Evolutionary conservation across 2,113 vertebrate genomes (phyloP), one percentile per base, ranked within the genome.

Genomic region (Dascyllus trimaculatus): DNA sequence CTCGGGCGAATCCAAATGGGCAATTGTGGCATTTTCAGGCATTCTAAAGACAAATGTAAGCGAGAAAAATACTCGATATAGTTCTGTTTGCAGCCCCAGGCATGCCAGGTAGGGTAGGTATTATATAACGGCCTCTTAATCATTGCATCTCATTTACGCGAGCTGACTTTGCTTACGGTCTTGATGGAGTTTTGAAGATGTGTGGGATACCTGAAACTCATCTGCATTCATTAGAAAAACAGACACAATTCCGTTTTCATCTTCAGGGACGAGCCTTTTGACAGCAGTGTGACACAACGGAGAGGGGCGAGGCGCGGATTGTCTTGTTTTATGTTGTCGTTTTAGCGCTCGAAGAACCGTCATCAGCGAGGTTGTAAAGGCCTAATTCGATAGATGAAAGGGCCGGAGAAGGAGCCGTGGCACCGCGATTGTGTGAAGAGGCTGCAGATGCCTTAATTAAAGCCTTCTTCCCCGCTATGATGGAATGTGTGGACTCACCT

Each of bases 401-500:
- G 32, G 2, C n/a, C n/a, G 4, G 40, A 65, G 67, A 56, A 32
- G 0, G 43, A n/a, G 46, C 24, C 46, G 45, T 29, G 24, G 49
- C 22, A 62, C 46, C 18, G 59, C 19, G 40, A 38, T 24, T 45
- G 22, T 71, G 58, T 49, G 46, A 83, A 54, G 51, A 59, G 17
- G 29, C 46, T 79, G 26, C 10, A 17, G 26, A 62, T 65, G 17
- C 71, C 78, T 85, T 74, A 80, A 84, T 78, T 75, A 81, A 69
- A 75, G 72, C 71, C 2, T n/a, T 75, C 62, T 62, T 11, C 11
- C 18, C 24, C 13, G 3, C 18, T 62, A 22, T 4, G 60, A 69
- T 83, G 64, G 76, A 84, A 82, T 70, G 48, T 38, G 29, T 65
- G 52, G 54, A 70, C 32, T 84, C 65, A 75, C 87, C 78, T 88